A percentile compares a stretch with the other conserved stretches of the same genome.
Conservation (phyloP, 2,797 vertebrate species). For the Bradypus variegatus region DNA sequence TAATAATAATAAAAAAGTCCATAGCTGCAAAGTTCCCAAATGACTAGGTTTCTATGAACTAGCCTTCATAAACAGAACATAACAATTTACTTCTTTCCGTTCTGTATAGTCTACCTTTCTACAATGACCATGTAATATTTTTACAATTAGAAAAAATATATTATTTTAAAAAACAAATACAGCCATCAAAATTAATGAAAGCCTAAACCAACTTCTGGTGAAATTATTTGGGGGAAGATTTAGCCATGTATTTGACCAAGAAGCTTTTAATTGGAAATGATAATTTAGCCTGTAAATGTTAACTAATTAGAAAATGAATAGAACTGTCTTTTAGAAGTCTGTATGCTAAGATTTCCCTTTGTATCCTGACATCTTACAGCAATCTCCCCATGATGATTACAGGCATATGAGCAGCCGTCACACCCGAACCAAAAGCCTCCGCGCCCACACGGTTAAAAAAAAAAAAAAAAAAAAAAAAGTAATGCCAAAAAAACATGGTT, state of each 20-base stretch:
- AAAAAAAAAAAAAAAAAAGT: neutral
- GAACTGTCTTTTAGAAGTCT: neutral
- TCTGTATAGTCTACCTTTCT: conserved; percentile 10
- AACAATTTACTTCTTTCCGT: neutral
- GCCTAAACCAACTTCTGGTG: neutral
- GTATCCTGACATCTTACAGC: neutral
- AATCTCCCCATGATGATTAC: neutral
- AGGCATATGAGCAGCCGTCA: neutral
- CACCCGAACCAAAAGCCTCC: neutral
- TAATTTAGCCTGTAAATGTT: conserved; percentile 5
- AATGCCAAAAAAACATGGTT: neutral
- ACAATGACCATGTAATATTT: neutral
- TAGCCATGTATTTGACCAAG: neutral
- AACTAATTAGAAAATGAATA: neutral
- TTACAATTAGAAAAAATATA: neutral
- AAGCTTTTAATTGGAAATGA: neutral
- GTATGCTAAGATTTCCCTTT: neutral
- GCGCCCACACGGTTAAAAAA: neutral
- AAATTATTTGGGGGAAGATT: neutral
- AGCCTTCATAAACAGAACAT: neutral
- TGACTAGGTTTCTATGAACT: neutral
- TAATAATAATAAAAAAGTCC: neutral
- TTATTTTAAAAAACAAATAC: neutral
- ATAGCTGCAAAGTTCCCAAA: conserved; percentile 24
- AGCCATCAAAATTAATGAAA: neutral